Evolutionary conservation across 2,113 vertebrate species (phyloP).

Genomic region (Ceyx melanurus): DNA sequence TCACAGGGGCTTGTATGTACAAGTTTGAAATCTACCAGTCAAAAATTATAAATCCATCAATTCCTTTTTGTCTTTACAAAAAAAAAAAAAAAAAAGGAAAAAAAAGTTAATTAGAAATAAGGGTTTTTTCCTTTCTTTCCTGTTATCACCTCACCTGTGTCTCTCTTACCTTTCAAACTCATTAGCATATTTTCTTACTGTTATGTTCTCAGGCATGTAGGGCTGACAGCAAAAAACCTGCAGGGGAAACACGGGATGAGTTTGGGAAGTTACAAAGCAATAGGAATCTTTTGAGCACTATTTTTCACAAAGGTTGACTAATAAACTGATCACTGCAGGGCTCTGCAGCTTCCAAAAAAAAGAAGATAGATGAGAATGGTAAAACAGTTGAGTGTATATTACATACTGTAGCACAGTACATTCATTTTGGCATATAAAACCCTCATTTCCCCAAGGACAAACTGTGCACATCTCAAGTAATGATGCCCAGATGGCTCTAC

Average conservation of each 20-base stretch:
- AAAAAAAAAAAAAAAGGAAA: background rate
- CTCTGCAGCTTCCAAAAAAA: background rate
- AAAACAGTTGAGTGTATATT: background rate
- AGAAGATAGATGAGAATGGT: background rate
- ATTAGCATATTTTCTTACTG: background rate
- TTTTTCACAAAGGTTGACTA: background rate
- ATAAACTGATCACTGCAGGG: background rate
- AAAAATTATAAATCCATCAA: background rate
- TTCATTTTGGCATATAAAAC: conserved; percentile 48
- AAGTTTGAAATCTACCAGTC: background rate
- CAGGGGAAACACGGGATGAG: background rate
- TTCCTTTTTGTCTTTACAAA: background rate
- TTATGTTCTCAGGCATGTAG: background rate
- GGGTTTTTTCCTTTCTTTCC: background rate
- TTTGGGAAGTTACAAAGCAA: background rate
- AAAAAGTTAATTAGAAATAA: background rate
- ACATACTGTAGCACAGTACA: background rate
- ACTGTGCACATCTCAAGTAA: conserved; percentile 28
- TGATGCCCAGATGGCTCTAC: conserved; percentile 24
- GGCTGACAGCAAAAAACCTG: background rate
- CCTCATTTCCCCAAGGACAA: conserved; percentile 36
- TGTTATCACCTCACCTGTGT: background rate
- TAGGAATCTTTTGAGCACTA: background rate
- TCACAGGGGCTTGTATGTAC: background rate
- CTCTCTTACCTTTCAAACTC: background rate